Base-by-base conservation (phyloP, 2,113 vertebrate species). In the Ia io region DNA sequence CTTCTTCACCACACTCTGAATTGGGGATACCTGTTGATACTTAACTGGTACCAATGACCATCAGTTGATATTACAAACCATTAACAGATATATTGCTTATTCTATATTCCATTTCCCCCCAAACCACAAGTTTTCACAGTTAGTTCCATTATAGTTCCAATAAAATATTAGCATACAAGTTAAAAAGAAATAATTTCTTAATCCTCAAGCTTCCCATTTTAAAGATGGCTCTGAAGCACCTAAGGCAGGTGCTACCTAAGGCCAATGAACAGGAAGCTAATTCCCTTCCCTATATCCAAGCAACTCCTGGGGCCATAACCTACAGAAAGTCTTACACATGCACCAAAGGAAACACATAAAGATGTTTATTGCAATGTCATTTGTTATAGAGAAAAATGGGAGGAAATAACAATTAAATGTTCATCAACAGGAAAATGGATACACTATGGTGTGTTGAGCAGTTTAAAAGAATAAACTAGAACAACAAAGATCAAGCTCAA, bases 361-460 rank as follows among this genome's bases (percentile, higher is more conserved):
- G 10, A 59, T 74, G 79, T 71, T 47, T 70, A 86, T 0, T 32
- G 32, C 76, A 86, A 6, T 77, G 35, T 6, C 18, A 86, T 83
- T 69, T 79, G 13, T 79, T 85, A 79, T 1, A 67, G 83, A 83
- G 82, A 49, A 94, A 95, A 91, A 94, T 79, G 42, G 51, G 25
- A 97, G 79, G 90, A 84, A 95, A 93, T 82, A 73, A 51, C 49
- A 69, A 71, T 49, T 78, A 89, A 93, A 74, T 28, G n/a, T 51
- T 32, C 9, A 90, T 32, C 65, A 90, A 67, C 80, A 97, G 87
- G 69, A 94, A 97, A 93, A 92, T 61, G n/a, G 49, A 71, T 40
- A 90, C 32, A 74, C 37, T 16, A 2, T 5, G 51, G 69, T 73
- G n/a, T 35, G 74, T 22, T 69, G 23, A 49, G 53, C 61, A 78